phyloP scores from a whole-genome alignment of 1,140 invertebrate species.

The Drosophila neocordata region DNA sequence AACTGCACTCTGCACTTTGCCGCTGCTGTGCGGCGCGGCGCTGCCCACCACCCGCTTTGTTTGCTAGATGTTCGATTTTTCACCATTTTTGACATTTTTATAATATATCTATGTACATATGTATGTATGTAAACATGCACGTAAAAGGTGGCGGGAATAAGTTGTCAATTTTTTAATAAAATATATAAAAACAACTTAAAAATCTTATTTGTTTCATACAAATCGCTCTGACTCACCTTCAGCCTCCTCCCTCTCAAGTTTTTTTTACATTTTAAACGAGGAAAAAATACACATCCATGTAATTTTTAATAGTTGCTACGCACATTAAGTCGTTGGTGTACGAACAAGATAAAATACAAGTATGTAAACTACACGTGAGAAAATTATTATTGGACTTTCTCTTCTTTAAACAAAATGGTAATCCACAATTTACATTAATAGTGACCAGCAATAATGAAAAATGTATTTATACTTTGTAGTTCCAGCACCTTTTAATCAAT shows the following conservation, averaged over 20 bases:
- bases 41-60: conserved; percentile 47
- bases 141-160: neutral
- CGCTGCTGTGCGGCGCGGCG: conserved; percentile 32
- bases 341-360: neutral
- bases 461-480: neutral
- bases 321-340: neutral
- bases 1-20: conserved; percentile 37
- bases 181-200: neutral
- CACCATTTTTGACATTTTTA: conserved; percentile 61
- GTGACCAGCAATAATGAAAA: neutral
- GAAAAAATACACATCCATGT: conserved; percentile 1
- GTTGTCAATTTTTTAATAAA: neutral
- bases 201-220: neutral
- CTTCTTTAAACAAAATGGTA: neutral
- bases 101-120: conserved; percentile 26
- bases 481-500: conserved; percentile 1
- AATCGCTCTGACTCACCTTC: neutral
- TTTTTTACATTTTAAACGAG: conserved; percentile 13
- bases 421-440: neutral
- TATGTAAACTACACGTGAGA: conserved; percentile 8
- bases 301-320: conserved; percentile 5
- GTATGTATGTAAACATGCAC: neutral
- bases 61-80: conserved; percentile 76
- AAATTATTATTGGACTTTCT: neutral
- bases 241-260: neutral